A percentile compares a stretch with the other conserved stretches of the same genome.
These are phyloP conservation scores for Gastracanthus pulcherrimus DNA, from an alignment of 2,888 invertebrate species.

Conservation along the genomic window DNA sequence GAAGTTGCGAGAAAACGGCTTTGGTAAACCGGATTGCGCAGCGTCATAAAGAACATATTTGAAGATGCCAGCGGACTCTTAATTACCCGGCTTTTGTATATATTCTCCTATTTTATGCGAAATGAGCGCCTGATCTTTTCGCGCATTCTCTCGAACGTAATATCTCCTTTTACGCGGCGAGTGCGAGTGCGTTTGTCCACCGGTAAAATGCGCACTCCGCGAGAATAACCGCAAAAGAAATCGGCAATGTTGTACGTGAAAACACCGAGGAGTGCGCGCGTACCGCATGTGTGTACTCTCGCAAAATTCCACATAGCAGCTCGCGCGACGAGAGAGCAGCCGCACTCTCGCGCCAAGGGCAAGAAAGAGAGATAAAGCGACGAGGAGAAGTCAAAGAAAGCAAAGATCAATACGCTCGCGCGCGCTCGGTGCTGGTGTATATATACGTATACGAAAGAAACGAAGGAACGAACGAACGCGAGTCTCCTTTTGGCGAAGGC, in stretches of 20 bases:
- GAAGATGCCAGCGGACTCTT: not conserved
- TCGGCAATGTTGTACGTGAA: not conserved
- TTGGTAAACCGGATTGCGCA: conserved; percentile 25
- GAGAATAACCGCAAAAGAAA: too few relatives aligned
- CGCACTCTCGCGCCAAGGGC: conserved; percentile 23
- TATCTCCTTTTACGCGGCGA: too few relatives aligned
- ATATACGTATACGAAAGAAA: not conserved
- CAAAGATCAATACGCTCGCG: conserved; percentile 59
- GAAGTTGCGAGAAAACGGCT: too few relatives aligned
- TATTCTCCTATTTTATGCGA: not conserved
- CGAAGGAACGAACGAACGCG: conserved; percentile 48
- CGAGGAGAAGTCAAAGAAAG: conserved; percentile 57
- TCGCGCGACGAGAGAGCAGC: not conserved
- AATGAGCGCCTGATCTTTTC: too few relatives aligned
- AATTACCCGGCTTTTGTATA: not conserved
- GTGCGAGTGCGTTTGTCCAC: not conserved
- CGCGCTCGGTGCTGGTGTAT: too few relatives aligned
- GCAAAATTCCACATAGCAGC: conserved; percentile 34
- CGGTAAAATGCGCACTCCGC: not conserved
- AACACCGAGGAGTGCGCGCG: not conserved
- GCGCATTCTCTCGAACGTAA: too few relatives aligned
- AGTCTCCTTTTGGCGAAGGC: conserved; percentile 62
- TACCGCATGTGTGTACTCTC: too few relatives aligned
- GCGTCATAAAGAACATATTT: conserved; percentile 22
- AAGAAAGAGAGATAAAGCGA: conserved; percentile 45